Evolutionary conservation across 2,888 invertebrate species (phyloP).

Genomic region (Caenorhabditis drosophilae): DNA sequence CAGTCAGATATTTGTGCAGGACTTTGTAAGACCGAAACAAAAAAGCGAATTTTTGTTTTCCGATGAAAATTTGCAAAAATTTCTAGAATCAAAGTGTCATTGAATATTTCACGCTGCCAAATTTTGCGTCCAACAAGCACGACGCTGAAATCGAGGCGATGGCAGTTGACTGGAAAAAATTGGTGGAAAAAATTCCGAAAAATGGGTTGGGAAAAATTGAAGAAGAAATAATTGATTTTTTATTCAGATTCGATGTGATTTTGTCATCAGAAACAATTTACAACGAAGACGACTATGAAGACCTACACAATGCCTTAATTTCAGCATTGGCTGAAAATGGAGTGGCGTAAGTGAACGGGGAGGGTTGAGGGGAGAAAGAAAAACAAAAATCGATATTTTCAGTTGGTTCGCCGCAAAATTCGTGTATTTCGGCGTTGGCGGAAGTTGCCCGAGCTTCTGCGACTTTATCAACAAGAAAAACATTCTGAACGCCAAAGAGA

Average conservation of each 20-base stretch:
- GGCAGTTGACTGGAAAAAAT: constrained; percentile 33
- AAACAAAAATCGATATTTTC: constrained; percentile 22
- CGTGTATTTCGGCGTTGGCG: constrained; percentile 93
- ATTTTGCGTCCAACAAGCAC: constrained; percentile 49
- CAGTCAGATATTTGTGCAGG: constrained; percentile 81
- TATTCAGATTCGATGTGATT: constrained; percentile 80
- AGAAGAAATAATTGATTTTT: background rate
- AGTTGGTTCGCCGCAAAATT: constrained; percentile 85
- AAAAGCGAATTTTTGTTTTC: background rate
- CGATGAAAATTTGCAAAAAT: background rate
- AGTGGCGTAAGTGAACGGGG: constrained; percentile 68
- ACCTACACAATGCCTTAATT: constrained; percentile 77
- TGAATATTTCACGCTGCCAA: constrained; percentile 54
- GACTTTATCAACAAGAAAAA: constrained; percentile 71
- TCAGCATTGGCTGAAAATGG: constrained; percentile 75
- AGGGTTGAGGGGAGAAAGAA: background rate
- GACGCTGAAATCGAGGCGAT: constrained; percentile 14
- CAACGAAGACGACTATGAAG: constrained; percentile 80
- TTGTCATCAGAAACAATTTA: constrained; percentile 89
- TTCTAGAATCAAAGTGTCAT: constrained; percentile 60
- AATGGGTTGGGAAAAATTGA: too few relatives aligned
- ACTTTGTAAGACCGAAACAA: constrained; percentile 80
- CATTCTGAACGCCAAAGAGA: constrained; percentile 27
- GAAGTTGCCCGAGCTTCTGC: constrained; percentile 82
- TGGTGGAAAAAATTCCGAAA: constrained; percentile 11